Base-by-base conservation (phyloP, 2,113 vertebrate species). In the Psammodynastes pulverulentus region DNA sequence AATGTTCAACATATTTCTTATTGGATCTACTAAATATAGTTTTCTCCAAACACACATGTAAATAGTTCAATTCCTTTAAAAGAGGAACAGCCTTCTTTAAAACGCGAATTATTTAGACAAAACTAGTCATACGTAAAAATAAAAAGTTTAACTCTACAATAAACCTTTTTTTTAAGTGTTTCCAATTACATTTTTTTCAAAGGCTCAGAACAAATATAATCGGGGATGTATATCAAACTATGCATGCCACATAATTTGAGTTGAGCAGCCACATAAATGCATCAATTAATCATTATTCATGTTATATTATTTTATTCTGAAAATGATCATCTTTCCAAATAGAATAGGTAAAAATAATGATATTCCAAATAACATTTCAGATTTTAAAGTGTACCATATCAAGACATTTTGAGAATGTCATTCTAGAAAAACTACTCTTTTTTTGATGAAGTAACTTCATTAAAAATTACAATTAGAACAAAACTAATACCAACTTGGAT, bases 1-100 rank as follows among this genome's bases (percentile, higher is more conserved):
- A 46, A 92, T 85, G 7, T 29, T 48, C n/a, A 46, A 56, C 91
- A 84, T 85, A 89, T 29, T 92, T 92, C 72, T 62, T 92, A 34
- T 53, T 43, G 52, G n/a, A 9, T 88, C 48, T 72, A 17, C 48
- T 89, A 89, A 92, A 92, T 89, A 92, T 85, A 92, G 43, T 3
- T 19, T 89, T 92, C 89, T 86, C 13, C 21, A 86, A 86, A 92
- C 45, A 62, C 34, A 84, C 29, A 84, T 29, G 84, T 62, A 62
- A 89, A 24, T 24, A 84, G 34, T 46, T 56, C 51, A 89, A 49
- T 15, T 19, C 23, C 2, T 54, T 58, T 89, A 58, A 49, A 89
- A 67, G 29, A 49, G 56, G 43, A 15, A 89, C 13, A 26, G 52
- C 34, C 34, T 88, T 79, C 52, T 87, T 72, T 52, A 91, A 43